Evolutionary conservation across 2,797 vertebrate genomes (phyloP), one percentile per base, ranked within the genome.

Genomic region (Molothrus aeneus): DNA sequence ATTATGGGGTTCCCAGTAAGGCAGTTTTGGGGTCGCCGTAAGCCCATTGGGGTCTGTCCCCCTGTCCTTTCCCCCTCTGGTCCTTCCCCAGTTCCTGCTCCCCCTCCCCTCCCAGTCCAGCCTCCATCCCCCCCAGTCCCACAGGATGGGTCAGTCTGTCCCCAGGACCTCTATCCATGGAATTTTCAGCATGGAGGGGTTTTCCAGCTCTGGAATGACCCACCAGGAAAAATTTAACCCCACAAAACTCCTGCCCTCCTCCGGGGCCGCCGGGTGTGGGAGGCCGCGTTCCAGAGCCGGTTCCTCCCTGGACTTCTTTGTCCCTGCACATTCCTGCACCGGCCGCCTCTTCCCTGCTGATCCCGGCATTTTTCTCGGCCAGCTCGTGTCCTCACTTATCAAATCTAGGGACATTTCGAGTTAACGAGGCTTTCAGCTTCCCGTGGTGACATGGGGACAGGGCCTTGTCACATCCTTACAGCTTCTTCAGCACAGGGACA

Each of bases 341-440:
- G 10, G 22, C 64, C 0, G 14, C 54, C 54, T 36, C 54, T 24
- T 11, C 26, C 78, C 6, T 11, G 73, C 74, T 40, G 28, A 34
- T 38, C 10, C 36, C 2, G 0, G 50, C 11, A 2, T 34, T 38
- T 63, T 31, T 20, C 13, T 4, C 0, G 4, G 26, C 68, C 3
- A 1, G 19, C 29, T 56, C 13, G 19, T 16, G 66, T 2, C 83
- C 16, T 38, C 47, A 0, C 38, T 70, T 11, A 36, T 7, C 82
- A 3, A n/a, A 65, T 11, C 19, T 1, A 22, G 42, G 2, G 5
- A 2, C 2, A 3, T 73, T 54, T 88, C 61, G 70, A n/a, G 29
- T 86, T 90, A 92, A 93, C 10, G 77, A 77, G 77, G 80, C 77
- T 91, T 93, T 90, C 38, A 42, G 80, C 60, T 40, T 16, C 32